Conservation (phyloP, 2,888 invertebrate genomes). For the Scaptomyza tumidula region DNA sequence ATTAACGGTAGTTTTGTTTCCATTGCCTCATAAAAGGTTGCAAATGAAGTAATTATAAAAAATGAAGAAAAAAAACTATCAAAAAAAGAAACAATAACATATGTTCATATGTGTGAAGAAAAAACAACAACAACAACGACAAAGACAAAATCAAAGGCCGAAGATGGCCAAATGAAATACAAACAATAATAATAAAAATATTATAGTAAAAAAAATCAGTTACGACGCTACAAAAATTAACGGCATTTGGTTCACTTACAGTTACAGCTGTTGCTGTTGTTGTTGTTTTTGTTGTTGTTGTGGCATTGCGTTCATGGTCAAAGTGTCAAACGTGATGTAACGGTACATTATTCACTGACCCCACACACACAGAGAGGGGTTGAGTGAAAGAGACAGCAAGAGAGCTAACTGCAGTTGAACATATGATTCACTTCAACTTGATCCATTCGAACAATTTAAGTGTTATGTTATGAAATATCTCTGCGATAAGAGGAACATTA, state of each 20-base stretch:
- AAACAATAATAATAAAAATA: slow-evolving; percentile 7
- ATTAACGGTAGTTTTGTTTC: slow-evolving; percentile 70
- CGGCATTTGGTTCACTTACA: slow-evolving; percentile 53
- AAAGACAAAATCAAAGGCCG: slow-evolving; percentile 17
- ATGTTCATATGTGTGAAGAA: slow-evolving; percentile 14
- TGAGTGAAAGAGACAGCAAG: background rate
- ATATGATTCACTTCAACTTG: background rate
- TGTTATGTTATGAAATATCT: too few relatives aligned
- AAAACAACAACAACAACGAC: slow-evolving; percentile 7
- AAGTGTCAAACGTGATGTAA: slow-evolving; percentile 68
- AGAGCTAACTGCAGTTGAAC: background rate
- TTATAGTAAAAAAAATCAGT: slow-evolving; percentile 40
- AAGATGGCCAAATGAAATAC: slow-evolving; percentile 26
- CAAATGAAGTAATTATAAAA: slow-evolving; percentile 75
- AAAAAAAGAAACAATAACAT: slow-evolving; percentile 7
- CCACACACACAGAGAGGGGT: background rate
- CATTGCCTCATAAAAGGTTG: slow-evolving; percentile 78
- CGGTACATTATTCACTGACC: slow-evolving; percentile 47
- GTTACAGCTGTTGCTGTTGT: background rate
- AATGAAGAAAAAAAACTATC: slow-evolving; percentile 14
- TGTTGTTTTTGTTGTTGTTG: slow-evolving; percentile 29
- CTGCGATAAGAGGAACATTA: too few relatives aligned
- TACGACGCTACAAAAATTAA: slow-evolving; percentile 58
- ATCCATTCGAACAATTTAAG: too few relatives aligned
- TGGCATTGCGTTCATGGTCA: slow-evolving; percentile 73